phyloP scores from a whole-genome alignment of 2,888 invertebrate genomes.

The Pogonocherus hispidulus region DNA sequence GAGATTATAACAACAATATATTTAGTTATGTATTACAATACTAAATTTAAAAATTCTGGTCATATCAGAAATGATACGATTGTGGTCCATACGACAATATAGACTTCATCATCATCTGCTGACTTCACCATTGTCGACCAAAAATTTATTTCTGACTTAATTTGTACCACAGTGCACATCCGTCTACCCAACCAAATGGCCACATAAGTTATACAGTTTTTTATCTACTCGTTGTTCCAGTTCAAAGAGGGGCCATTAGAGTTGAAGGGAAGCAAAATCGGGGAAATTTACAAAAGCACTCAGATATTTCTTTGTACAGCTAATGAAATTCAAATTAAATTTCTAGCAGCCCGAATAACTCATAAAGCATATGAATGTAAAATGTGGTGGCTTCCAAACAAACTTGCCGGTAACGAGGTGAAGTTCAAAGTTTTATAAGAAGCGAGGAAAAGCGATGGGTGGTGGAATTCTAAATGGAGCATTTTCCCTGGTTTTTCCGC shows the following conservation, averaged over 20 bases:
- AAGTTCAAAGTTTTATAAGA: neutral
- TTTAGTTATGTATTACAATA: too few relatives aligned
- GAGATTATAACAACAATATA: too few relatives aligned
- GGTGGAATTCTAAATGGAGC: neutral
- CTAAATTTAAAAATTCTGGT: too few relatives aligned
- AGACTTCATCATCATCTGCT: too few relatives aligned
- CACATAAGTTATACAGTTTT: neutral
- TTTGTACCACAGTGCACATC: neutral
- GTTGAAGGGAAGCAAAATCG: neutral
- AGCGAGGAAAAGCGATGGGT: neutral
- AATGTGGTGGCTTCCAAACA: neutral
- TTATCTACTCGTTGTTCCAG: neutral
- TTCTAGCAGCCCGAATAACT: neutral
- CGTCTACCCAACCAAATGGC: neutral
- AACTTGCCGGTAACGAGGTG: neutral
- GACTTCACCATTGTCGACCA: too few relatives aligned
- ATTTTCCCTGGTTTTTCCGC: neutral
- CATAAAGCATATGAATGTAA: neutral
- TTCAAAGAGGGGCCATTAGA: neutral
- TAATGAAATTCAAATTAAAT: neutral
- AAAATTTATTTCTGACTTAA: too few relatives aligned
- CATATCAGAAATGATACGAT: too few relatives aligned
- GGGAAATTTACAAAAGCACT: neutral
- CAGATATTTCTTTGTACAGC: neutral
- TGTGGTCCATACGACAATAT: too few relatives aligned